Conservation (phyloP, 2,113 vertebrate species). For the Pagrus major region DNA sequence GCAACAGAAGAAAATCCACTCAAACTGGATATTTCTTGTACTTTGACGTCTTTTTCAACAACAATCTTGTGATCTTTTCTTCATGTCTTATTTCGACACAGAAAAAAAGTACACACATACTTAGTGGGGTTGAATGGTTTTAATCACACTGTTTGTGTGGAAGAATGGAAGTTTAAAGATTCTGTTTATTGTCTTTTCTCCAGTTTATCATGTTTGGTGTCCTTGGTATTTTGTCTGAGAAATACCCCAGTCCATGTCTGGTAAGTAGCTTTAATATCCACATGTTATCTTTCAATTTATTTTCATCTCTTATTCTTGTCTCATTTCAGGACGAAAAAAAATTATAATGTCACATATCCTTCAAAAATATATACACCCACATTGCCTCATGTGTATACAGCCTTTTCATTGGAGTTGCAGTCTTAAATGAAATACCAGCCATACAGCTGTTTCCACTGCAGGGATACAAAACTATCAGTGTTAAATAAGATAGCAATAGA, state of each 20-base stretch:
- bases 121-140: no score
- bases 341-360: background rate
- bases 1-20: no score
- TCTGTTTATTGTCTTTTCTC: conserved; percentile 14
- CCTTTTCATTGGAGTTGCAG: no score
- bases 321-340: background rate
- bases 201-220: conserved; percentile 73
- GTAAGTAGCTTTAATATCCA: conserved; percentile 62
- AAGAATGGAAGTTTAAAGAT: background rate
- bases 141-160: background rate
- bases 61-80: no score
- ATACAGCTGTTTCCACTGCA: background rate
- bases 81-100: no score
- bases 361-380: background rate
- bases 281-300: background rate
- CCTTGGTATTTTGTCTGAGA: conserved; percentile 71
- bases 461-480: background rate
- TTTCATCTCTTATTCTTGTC: background rate
- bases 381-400: background rate
- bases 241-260: conserved; percentile 74
- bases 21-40: no score
- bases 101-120: no score
- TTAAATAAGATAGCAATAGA: background rate
- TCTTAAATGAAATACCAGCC: background rate
- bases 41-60: no score